Percentiles rank a stretch among this genome's conserved stretches.
These are phyloP conservation scores for Phenganax stokvisi DNA, from an alignment of 92 coral and sea anemone species.

Conservation along the genomic window DNA sequence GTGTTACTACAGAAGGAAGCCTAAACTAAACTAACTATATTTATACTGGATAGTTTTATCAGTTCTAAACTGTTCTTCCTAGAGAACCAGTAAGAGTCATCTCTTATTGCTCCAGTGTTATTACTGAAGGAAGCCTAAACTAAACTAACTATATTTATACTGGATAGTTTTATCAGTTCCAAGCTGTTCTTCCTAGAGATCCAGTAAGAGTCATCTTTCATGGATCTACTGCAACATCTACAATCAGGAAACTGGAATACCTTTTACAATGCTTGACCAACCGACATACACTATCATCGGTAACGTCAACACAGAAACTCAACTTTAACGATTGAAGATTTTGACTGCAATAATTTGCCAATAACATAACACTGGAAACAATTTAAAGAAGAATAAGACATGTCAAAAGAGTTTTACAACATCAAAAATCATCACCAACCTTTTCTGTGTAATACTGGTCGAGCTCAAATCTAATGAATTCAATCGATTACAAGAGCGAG, in stretches of 20 bases:
- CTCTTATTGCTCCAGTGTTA: too few relatives aligned
- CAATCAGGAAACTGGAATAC: conserved; percentile 39
- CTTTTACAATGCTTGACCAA: conserved; percentile 81
- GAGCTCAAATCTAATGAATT: conserved; percentile 75
- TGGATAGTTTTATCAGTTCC: too few relatives aligned
- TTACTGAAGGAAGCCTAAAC: too few relatives aligned
- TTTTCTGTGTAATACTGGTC: conserved; percentile 61
- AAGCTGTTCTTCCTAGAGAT: too few relatives aligned
- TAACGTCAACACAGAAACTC: conserved; percentile 86
- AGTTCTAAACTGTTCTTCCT: too few relatives aligned
- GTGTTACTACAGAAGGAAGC: too few relatives aligned
- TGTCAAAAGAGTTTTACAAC: background rate
- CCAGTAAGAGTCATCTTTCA: background rate
- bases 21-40: too few relatives aligned
- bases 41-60: too few relatives aligned
- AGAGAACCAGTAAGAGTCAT: too few relatives aligned
- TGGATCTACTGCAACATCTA: background rate
- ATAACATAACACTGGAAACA: conserved; percentile 60
- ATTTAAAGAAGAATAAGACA: background rate
- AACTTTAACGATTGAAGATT: conserved; percentile 74
- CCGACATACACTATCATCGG: conserved; percentile 67
- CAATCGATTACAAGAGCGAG: conserved; percentile 68
- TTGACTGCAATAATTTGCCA: conserved; percentile 91
- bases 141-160: too few relatives aligned
- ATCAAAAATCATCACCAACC: conserved; percentile 24